Conservation (phyloP, 2,113 vertebrate species). For the Bothrops jararaca region DNA sequence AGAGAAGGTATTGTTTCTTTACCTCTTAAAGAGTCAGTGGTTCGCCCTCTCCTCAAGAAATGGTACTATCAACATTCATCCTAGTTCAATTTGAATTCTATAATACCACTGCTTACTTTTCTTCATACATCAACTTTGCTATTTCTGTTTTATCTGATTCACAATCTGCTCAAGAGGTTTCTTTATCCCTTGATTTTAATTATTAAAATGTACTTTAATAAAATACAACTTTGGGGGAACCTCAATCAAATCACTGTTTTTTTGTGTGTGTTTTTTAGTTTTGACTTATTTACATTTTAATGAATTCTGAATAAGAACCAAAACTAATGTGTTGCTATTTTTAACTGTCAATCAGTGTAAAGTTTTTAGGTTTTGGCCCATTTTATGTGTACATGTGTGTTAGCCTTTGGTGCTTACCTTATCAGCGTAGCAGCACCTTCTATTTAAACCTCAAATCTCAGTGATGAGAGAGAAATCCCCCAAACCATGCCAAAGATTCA, state of each 20-base stretch:
- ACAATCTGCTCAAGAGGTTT: background rate
- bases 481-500: background rate
- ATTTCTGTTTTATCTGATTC: background rate
- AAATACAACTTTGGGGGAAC: background rate
- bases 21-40: background rate
- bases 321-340: background rate
- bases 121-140: background rate
- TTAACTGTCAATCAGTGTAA: background rate
- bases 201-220: background rate
- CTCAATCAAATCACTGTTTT: background rate
- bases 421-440: background rate
- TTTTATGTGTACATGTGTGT: background rate
- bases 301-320: background rate
- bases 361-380: background rate
- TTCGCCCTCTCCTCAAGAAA: background rate
- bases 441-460: background rate
- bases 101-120: background rate
- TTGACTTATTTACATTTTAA: background rate
- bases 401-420: background rate
- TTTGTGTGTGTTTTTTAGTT: background rate
- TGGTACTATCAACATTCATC: background rate
- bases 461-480: background rate
- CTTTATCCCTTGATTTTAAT: background rate
- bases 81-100: background rate
- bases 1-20: background rate